Evolutionary conservation across 1,140 invertebrate species (phyloP).

Genomic region (Drosophila lini): DNA sequence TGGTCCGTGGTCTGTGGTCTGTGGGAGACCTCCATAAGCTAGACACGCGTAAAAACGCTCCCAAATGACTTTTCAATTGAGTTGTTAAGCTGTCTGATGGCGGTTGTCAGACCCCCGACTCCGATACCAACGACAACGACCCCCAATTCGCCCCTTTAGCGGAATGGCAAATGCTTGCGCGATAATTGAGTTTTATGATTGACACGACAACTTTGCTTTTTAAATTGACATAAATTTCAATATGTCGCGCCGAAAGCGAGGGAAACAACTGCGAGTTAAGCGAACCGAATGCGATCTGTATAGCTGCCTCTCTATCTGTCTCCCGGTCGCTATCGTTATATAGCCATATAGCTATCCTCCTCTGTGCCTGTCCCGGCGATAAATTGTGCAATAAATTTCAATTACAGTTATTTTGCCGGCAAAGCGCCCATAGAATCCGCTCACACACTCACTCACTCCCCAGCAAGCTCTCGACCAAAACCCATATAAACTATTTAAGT

Average conservation of each 20-base stretch:
- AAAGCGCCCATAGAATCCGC: slow-evolving; percentile 54
- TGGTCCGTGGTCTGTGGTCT: neutral
- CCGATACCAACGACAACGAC: neutral
- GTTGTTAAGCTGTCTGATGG: slow-evolving; percentile 68
- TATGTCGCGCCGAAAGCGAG: slow-evolving; percentile 59
- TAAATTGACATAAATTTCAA: slow-evolving; percentile 83
- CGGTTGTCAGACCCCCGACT: slow-evolving; percentile 30
- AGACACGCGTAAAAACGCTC: slow-evolving; percentile 76
- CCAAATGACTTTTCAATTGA: slow-evolving; percentile 76
- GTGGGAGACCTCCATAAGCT: slow-evolving; percentile 40
- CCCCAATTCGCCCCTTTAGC: slow-evolving; percentile 23
- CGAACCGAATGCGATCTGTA: slow-evolving; percentile 42
- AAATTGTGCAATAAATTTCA: slow-evolving; percentile 83
- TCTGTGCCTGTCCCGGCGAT: slow-evolving; percentile 55
- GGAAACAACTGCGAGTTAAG: slow-evolving; percentile 53
- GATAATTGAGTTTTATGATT: slow-evolving; percentile 83
- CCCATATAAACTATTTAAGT: slow-evolving; percentile 73
- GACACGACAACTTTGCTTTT: slow-evolving; percentile 83
- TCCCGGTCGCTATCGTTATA: neutral
- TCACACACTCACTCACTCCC: slow-evolving; percentile 34
- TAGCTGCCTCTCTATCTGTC: slow-evolving; percentile 34
- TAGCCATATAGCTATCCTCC: neutral
- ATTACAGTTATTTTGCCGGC: slow-evolving; percentile 76
- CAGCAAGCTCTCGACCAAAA: slow-evolving; percentile 25
- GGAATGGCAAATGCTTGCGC: slow-evolving; percentile 47